Evolutionary conservation across 1,140 invertebrate genomes (phyloP).

Genomic region (Metopolophium dirhodum): DNA sequence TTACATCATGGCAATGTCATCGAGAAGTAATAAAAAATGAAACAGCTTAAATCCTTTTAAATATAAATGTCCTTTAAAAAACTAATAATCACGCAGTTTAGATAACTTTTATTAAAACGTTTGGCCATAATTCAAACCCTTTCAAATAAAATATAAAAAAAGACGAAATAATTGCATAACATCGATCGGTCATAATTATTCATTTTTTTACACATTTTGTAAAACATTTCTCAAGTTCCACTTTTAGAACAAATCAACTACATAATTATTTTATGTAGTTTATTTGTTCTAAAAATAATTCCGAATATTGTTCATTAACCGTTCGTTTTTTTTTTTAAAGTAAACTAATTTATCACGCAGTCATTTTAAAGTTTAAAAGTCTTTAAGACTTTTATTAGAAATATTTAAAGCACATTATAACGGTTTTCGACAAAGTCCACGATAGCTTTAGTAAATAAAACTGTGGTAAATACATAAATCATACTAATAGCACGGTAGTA

Average conservation of each 20-base stretch:
- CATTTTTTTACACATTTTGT: not conserved
- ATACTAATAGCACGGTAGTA: not conserved
- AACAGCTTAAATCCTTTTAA: not conserved
- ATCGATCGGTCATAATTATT: no score
- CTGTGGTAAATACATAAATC: not conserved
- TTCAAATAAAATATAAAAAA: not conserved
- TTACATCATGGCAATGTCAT: not conserved
- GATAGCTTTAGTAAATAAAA: not conserved
- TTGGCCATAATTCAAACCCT: not conserved
- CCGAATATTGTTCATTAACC: not conserved
- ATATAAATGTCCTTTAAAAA: not conserved
- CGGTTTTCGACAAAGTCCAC: not conserved
- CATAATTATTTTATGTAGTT: no score
- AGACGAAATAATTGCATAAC: no score
- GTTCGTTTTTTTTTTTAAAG: not conserved
- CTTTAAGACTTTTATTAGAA: not conserved
- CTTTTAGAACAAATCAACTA: not conserved
- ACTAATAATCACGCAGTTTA: not conserved
- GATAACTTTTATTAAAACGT: not conserved
- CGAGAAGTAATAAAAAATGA: not conserved
- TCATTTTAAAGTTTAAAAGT: not conserved
- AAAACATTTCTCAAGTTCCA: not conserved
- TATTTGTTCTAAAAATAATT: no score
- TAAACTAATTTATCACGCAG: slow-evolving; percentile 17
- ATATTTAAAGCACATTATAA: not conserved